Evolutionary conservation across 2,113 vertebrate species (phyloP), one percentile per base, ranked within the genome.

Genomic region (Macrotis lagotis): DNA sequence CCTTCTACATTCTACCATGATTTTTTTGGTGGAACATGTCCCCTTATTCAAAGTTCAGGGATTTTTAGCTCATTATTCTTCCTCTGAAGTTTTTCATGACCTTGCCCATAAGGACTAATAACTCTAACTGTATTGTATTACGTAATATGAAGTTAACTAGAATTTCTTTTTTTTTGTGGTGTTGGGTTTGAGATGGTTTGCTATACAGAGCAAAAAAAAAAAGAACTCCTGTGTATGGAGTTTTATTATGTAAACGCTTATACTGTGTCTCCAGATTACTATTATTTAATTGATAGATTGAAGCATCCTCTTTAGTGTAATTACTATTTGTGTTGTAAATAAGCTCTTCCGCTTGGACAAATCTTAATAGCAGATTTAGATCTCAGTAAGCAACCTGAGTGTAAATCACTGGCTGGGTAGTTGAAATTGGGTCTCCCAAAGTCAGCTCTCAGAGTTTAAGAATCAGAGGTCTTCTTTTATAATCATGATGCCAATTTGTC

Each of bases 261-360:
- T 91, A 83, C 83, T 91, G 88, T 89, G 50, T 91, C 74, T 97
- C 89, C 0, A 89, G 12, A 95, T 96, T 93, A 95, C 47, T 95
- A 93, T 74, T 92, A 96, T 95, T 97, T 97, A 92, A 97, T 96
- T 98, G 97, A 97, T 98, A 97, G 98, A 98, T 97, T 96, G 92
- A 97, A 98, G 93, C 95, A 91, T 97, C 95, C 97, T 98, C 94
- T 94, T 98, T 94, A 92, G 96, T 97, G 48, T 95, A 98, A 95
- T 96, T 98, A 97, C 98, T 98, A 98, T 98, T 97, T 98, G 66
- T 93, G 55, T 93, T 98, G 95, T 98, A 97, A 98, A 97, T 97
- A 97, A 97, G 88, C 97, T 96, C 94, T 96, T 59, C 95, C 94
- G 96, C 96, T 98, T 98, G 96, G 96, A 97, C 96, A 92, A 97